These are phyloP conservation scores for Bombus huntii DNA, from an alignment of 1,140 invertebrate species.

Conservation along the genomic window DNA sequence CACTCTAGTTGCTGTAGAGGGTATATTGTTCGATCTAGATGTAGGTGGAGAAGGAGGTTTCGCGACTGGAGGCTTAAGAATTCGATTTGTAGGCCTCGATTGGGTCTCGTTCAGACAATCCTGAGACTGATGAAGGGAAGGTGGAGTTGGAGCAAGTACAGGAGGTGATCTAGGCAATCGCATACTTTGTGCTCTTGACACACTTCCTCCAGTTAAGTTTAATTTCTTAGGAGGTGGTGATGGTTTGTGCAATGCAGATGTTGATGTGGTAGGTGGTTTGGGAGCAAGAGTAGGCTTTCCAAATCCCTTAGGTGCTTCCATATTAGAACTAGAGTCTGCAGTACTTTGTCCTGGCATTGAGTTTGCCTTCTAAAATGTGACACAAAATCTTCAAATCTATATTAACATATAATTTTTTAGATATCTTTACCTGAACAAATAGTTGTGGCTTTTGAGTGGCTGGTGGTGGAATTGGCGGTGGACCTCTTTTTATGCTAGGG, in stretches of 20 bases:
- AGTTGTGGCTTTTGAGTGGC: conserved; percentile 82
- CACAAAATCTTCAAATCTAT: not conserved
- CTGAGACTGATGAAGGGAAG: conserved; percentile 83
- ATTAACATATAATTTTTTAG: not conserved
- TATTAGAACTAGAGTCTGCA: conserved; percentile 55
- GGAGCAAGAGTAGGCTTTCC: conserved; percentile 83
- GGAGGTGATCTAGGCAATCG: conserved; percentile 82
- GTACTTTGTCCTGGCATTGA: conserved; percentile 33
- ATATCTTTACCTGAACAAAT: conserved; percentile 66
- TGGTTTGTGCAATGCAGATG: conserved; percentile 77
- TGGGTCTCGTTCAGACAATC: conserved; percentile 80
- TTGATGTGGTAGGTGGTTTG: conserved; percentile 79
- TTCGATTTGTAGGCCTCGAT: conserved; percentile 71
- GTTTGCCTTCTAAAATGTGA: conserved; percentile 29
- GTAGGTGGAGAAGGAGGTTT: conserved; percentile 81
- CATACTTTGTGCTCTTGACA: conserved; percentile 84
- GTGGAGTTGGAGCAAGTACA: conserved; percentile 75
- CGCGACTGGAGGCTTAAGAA: conserved; percentile 76
- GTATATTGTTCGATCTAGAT: conserved; percentile 56
- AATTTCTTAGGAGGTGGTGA: conserved; percentile 82
- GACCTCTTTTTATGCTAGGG: conserved; percentile 80
- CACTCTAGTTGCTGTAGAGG: conserved; percentile 64
- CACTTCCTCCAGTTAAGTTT: conserved; percentile 73
- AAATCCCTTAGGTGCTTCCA: conserved; percentile 74
- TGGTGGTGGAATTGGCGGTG: conserved; percentile 83